These are phyloP conservation scores for Andrena minutula DNA, from an alignment of 2,888 invertebrate species.

Conservation along the genomic window DNA sequence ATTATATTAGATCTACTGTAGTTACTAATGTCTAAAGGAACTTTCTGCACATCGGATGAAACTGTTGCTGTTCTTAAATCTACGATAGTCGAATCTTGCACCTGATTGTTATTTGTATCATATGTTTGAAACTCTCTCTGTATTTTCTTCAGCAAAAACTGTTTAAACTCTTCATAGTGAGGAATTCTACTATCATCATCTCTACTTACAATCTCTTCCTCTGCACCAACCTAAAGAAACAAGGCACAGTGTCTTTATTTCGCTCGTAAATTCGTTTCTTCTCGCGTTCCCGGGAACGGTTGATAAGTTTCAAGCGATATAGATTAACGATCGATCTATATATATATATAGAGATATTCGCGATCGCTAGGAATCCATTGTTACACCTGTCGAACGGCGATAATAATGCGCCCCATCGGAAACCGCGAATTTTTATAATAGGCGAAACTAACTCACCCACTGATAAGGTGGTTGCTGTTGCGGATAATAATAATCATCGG, in stretches of 20 bases:
- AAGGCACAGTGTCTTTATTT: neutral
- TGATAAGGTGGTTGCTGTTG: slow-evolving; percentile 77
- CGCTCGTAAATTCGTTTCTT: too few species aligned
- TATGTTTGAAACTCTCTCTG: slow-evolving; percentile 75
- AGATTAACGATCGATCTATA: too few species aligned
- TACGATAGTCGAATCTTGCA: slow-evolving; percentile 68
- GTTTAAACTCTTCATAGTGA: slow-evolving; percentile 79
- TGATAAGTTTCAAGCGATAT: too few species aligned
- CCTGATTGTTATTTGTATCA: slow-evolving; percentile 74
- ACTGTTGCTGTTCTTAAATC: slow-evolving; percentile 74
- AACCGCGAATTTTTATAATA: neutral
- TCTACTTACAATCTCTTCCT: slow-evolving; percentile 79
- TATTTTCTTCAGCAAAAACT: slow-evolving; percentile 75
- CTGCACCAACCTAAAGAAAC: slow-evolving; percentile 76
- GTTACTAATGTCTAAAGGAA: slow-evolving; percentile 39
- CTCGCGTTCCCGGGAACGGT: too few species aligned
- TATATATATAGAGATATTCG: too few species aligned
- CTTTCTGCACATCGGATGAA: slow-evolving; percentile 53
- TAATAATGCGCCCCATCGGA: neutral
- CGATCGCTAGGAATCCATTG: too few species aligned
- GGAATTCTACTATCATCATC: slow-evolving; percentile 74
- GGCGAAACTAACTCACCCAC: slow-evolving; percentile 75
- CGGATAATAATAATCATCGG: slow-evolving; percentile 77
- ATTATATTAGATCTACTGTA: slow-evolving; percentile 56
- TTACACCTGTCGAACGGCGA: slow-evolving; percentile 2